phyloP scores from a whole-genome alignment of 2,888 invertebrate genomes.

The Perdita meconis region DNA sequence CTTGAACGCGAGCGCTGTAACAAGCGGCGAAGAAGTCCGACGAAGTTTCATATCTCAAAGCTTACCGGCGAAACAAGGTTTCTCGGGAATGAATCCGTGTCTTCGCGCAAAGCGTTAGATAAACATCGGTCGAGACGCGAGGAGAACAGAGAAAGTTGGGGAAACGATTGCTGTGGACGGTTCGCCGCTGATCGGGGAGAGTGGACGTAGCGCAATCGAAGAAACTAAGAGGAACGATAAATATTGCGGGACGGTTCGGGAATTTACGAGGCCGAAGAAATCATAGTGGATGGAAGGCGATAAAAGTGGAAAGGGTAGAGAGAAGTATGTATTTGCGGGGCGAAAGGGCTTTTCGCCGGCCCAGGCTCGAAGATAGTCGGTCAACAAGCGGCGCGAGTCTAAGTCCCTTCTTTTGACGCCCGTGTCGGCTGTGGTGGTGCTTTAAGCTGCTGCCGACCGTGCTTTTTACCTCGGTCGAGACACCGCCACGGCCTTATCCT shows the following conservation, averaged over 20 bases:
- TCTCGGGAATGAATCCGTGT: background rate
- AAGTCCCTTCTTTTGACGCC: slow-evolving; percentile 58
- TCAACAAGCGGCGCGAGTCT: slow-evolving; percentile 65
- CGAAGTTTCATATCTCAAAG: background rate
- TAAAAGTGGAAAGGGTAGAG: slow-evolving; percentile 23
- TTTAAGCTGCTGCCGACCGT: slow-evolving; percentile 50
- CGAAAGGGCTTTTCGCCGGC: slow-evolving; percentile 76
- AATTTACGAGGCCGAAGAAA: slow-evolving; percentile 46
- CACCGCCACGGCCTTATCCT: slow-evolving; percentile 49
- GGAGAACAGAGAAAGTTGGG: background rate
- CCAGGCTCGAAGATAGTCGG: slow-evolving; percentile 76
- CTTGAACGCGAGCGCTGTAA: background rate
- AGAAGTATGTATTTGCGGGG: slow-evolving; percentile 65
- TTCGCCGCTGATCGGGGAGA: background rate
- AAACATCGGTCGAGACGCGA: slow-evolving; percentile 3
- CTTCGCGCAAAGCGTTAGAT: background rate
- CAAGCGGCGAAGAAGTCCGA: background rate
- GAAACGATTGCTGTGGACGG: slow-evolving; percentile 1
- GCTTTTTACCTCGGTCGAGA: slow-evolving; percentile 52
- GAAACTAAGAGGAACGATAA: slow-evolving; percentile 41
- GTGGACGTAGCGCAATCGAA: background rate
- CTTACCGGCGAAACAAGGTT: background rate
- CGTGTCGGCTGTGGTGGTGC: slow-evolving; percentile 46
- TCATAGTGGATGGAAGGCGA: slow-evolving; percentile 35
- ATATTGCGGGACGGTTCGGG: slow-evolving; percentile 32